Conservation (phyloP, 2,888 invertebrate species). For the Lithosia quadra region DNA sequence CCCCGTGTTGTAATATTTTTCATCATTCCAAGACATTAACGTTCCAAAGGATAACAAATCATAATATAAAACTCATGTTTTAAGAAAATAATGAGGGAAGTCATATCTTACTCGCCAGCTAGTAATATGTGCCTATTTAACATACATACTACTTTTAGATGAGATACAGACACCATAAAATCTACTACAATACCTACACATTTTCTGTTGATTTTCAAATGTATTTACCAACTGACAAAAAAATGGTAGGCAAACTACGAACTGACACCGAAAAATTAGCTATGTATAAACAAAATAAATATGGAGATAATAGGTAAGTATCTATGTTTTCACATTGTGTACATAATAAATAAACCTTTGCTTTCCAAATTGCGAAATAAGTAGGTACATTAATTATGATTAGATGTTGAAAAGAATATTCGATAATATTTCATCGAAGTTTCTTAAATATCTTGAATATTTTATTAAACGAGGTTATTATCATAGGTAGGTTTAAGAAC, state of each 20-base stretch:
- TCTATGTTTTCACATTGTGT: neutral
- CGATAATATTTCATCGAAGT: conserved; percentile 6
- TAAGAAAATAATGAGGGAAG: neutral
- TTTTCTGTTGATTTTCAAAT: neutral
- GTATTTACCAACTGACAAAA: neutral
- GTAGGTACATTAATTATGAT: conserved; percentile 14
- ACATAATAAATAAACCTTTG: neutral
- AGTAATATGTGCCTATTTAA: neutral
- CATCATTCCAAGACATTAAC: conserved; percentile 26
- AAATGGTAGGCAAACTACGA: neutral
- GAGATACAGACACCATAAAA: neutral
- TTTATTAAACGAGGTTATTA: neutral
- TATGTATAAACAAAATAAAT: neutral
- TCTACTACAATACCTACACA: neutral
- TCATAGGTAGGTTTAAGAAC: neutral
- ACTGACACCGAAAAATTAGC: conserved; percentile 1
- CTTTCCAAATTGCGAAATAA: neutral
- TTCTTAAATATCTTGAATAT: neutral
- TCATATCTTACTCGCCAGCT: neutral
- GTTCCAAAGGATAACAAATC: neutral
- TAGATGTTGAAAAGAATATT: conserved; percentile 12
- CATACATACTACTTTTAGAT: neutral
- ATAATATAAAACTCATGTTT: neutral
- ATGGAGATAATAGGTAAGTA: neutral
- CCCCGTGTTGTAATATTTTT: conserved; percentile 41